These are phyloP conservation scores for Pygoscelis antarcticus DNA, from an alignment of 2,113 vertebrate species.

Conservation along the genomic window DNA sequence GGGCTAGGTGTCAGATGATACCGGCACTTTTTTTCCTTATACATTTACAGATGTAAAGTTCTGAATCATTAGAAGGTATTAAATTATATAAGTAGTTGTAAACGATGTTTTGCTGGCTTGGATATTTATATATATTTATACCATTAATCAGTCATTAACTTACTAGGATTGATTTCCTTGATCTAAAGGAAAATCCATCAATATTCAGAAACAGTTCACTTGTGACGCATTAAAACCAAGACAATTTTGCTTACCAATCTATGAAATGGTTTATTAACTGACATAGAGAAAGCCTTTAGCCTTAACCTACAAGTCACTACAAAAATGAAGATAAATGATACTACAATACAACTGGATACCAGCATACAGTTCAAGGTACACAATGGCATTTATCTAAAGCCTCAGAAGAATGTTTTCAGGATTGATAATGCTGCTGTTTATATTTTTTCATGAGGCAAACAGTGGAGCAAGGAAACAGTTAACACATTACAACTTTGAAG, in stretches of 20 bases:
- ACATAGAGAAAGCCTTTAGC: background rate
- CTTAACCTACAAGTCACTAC: background rate
- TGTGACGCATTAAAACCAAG: background rate
- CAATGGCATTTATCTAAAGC: background rate
- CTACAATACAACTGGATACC: background rate
- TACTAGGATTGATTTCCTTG: background rate
- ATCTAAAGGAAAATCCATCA: background rate
- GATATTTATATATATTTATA: background rate
- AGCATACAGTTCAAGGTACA: background rate
- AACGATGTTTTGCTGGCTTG: background rate
- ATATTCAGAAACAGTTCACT: background rate
- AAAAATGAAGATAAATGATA: background rate
- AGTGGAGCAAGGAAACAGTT: background rate
- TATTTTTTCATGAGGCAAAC: background rate
- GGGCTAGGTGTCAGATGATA: rapidly evolving
- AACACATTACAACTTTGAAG: background rate
- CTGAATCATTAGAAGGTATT: background rate
- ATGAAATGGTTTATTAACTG: background rate
- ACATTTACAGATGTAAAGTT: background rate
- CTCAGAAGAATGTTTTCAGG: background rate
- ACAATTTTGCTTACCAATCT: background rate
- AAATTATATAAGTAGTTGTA: background rate
- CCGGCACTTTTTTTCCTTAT: background rate
- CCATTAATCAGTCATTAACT: background rate
- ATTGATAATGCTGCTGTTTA: background rate